Evolutionary conservation across 2,888 invertebrate species (phyloP), one percentile per base, ranked within the genome.

Genomic region (Lasioglossum pauxillum): DNA sequence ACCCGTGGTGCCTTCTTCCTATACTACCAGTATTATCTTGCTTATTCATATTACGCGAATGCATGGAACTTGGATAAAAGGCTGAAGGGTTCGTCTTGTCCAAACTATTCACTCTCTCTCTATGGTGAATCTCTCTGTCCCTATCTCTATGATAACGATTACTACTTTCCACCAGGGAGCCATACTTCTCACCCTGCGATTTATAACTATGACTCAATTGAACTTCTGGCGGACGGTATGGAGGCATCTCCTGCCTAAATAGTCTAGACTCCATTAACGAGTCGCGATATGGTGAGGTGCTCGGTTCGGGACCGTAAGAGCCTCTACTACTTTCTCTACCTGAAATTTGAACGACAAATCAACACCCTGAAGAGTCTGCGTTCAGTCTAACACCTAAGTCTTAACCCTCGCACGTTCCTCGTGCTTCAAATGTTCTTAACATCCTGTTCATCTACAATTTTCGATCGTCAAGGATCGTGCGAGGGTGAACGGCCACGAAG

Each of bases 201-300:
- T 94, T 94, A 82, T 93, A 93, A 79, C 92, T 90, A 87, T 92
- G 94, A 72, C 92, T 92, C 84, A 91, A 88, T 78, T 94, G 94
- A 84, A 93, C 90, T 78, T 95, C 94, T 73, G 95, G 92, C 49
- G 94, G 92, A 86, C 94, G 92, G 92, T 95, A 94, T 8, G 94
- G 93, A 46, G 94, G 93, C 90, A 93, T 91, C 85, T 95, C 94
- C 84, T 91, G 93, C 71, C 95, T 92, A 80, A 94, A 95, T 73
- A 92, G 90, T 86, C 93, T 91, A 23, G 94, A 92, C 73, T 94
- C 94, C 90, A 93, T 92, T 78, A 92, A 79, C 35, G 95, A 92
- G 78, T 95, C 95, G 46, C 95, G 94, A 86, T 95, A 95, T 14
- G 95, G 95, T 46, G 95, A 95, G 41, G 94, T 94, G 72, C 94